Percentiles rank a stretch among this genome's conserved stretches.
phyloP scores from a whole-genome alignment of 2,888 invertebrate species.

The Papilio demoleus region DNA sequence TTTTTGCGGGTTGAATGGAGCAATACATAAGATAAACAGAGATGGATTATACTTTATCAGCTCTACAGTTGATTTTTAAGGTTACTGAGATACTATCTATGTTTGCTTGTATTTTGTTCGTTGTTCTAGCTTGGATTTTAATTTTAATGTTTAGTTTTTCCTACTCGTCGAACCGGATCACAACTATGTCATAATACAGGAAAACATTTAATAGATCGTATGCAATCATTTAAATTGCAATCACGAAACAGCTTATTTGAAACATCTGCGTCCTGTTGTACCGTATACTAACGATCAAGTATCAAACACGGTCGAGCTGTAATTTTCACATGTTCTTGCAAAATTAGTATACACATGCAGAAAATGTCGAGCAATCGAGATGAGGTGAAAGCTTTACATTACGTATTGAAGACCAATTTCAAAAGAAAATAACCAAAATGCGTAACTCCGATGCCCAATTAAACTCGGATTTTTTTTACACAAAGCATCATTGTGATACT shows the following conservation, averaged over 20 bases:
- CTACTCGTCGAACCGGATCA: neutral
- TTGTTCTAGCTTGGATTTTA: no score
- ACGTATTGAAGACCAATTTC: conserved; percentile 9
- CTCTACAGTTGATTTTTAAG: no score
- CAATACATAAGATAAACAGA: no score
- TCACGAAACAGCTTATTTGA: conserved; percentile 41
- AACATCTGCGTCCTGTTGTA: conserved; percentile 48
- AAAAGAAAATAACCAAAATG: conserved; percentile 18
- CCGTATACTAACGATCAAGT: conserved; percentile 44
- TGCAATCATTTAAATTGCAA: neutral
- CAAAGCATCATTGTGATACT: conserved; percentile 19
- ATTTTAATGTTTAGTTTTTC: neutral
- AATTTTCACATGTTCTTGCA: conserved; percentile 45
- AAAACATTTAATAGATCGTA: neutral
- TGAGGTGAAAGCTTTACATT: conserved; percentile 19
- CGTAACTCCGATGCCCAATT: conserved; percentile 24
- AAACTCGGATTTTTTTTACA: conserved; percentile 15
- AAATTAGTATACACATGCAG: conserved; percentile 44
- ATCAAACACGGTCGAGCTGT: conserved; percentile 39
- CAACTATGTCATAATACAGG: neutral
- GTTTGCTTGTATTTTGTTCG: no score
- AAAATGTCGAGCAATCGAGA: conserved; percentile 43
- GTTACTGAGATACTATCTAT: no score
- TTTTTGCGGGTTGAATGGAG: no score
- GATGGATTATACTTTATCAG: no score